Base-by-base conservation (phyloP, 2,113 vertebrate genomes). In the Python bivittatus region DNA sequence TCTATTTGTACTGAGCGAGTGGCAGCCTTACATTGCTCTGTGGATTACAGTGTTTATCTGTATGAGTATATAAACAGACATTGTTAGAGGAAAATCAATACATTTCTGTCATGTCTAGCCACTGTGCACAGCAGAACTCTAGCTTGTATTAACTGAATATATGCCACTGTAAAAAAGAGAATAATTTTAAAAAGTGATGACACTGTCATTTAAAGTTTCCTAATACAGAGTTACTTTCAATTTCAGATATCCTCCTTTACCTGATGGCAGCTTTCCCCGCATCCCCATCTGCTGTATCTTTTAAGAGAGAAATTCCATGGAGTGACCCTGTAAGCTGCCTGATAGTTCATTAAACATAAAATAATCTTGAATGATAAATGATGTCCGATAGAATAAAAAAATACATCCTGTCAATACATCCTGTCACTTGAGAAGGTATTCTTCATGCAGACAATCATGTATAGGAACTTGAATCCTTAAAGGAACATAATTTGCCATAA, bases 151-250 rank as follows among this genome's bases (percentile, higher is more conserved):
- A 27, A 68, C 29, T 84, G 1, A 53, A 86, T 88, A 33, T 94
- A 54, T 20, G 23, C 91, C 90, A 94, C 91, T 86, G 33, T 38
- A 29, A 93, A n/a, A 79, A 89, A 91, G 84, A 54, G 91, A 91
- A 86, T 86, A 11, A 15, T 85, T 91, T 33, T 4, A 44, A 87
- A 88, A 44, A 60, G 60, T 25, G 20, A 54, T 13, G 13, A 90
- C 20, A 29, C 11, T 91, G 7, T 87, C 33, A 42, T 22, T 79
- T 88, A 72, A 83, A 57, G 23, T 48, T 38, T 23, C 5, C 57
- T 57, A 29, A 54, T 11, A 25, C 29, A 54, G 10, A 90, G 33
- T 42, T 42, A 60, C 10, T 88, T 88, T 57, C 64, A n/a, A 38
- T 79, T 20, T 38, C 17, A 42, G 72, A 79, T 42, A 42, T 38